Base-by-base conservation (phyloP, 2,888 invertebrate species). In the Leptinotarsa rubiginosa region DNA sequence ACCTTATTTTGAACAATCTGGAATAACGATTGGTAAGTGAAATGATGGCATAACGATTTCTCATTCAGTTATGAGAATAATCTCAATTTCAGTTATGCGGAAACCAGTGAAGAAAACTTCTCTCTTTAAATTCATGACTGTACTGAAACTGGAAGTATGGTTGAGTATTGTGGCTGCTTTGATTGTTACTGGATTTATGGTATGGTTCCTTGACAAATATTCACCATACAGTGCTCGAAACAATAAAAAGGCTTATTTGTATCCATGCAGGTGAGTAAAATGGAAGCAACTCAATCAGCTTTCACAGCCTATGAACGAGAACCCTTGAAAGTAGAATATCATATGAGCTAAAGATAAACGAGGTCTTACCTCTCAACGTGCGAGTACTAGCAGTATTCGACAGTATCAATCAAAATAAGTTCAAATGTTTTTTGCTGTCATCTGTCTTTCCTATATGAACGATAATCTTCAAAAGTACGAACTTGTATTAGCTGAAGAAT, bases 41-140 rank as follows among this genome's bases (percentile, higher is more conserved):
- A 15, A 25, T 56, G 13, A 15, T 22, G 4, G 20, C 20, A 22
- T 3, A 56, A 50, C 16, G 15, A 50, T 50, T 16, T 15, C 0
- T 16, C 16, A 4, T 50, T 50, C 50, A 50, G 4, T 7, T 10
- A 56, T 54, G 54, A 41, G 10, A 20, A 18, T 54, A 4, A 25
- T 31, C 4, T 15, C 16, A 18, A 59, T 88, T 88, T 4, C 85
- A 95, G 96, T 95, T 0, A 96, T 97, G 87, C 91, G 96, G 5
- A 95, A 96, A 83, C 95, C 96, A 0, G 91, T 93, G 0, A 90
- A 93, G 0, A 93, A 94, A 85, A 95, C 95, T 0, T 96, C 96
- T 0, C 89, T 97, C 0, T 97, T 97, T 87, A 96, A 96, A 87
- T 97, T 97, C 88, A 96, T 97, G 96, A 96, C 96, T 0, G 97